phyloP scores from a whole-genome alignment of 64 coral and sea anemone genomes.

The Trachythela sp. region DNA sequence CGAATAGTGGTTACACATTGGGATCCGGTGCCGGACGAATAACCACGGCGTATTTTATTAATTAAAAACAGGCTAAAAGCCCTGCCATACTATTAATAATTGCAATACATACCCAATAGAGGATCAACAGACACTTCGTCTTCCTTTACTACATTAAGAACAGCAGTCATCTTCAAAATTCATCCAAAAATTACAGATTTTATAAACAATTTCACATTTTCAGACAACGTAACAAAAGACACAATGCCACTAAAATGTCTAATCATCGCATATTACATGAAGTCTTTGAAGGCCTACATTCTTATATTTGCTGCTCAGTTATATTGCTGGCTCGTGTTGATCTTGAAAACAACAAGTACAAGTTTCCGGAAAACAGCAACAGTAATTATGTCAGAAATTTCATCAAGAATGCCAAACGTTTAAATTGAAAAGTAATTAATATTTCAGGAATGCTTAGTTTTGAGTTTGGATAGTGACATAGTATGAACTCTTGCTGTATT shows the following conservation, averaged over 20 bases:
- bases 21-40: no score
- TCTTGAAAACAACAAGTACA: no score
- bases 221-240: no score
- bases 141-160: neutral
- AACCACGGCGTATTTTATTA: no score
- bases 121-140: slow-evolving; percentile 8
- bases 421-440: no score
- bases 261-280: neutral
- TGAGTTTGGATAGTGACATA: neutral
- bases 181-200: neutral
- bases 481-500: neutral
- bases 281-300: neutral
- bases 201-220: neutral
- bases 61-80: no score
- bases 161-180: neutral
- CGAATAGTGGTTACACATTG: no score
- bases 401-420: no score
- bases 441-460: neutral
- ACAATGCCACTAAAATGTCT: no score
- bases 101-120: neutral
- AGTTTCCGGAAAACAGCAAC: no score
- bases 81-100: no score
- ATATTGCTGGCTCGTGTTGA: neutral
- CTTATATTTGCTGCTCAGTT: neutral
- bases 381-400: no score